Percentiles rank a stretch among this genome's conserved stretches.
Conservation (phyloP, 1,140 invertebrate genomes). For the Formica selysi region DNA sequence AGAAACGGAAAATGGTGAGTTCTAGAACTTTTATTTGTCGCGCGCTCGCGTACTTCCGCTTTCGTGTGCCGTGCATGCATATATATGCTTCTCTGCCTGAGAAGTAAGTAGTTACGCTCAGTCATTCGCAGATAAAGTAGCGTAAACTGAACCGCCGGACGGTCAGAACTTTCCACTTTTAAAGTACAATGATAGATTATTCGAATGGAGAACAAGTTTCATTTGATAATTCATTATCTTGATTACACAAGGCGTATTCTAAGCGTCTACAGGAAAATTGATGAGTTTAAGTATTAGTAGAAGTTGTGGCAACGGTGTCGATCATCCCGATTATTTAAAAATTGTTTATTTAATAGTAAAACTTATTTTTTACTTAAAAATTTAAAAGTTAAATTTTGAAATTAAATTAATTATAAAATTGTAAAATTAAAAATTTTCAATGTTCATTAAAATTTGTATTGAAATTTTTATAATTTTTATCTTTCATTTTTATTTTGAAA, state of each 20-base stretch:
- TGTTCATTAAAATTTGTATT: no score
- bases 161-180: conserved; percentile 29
- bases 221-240: conserved; percentile 48
- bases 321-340: conserved; percentile 6
- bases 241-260: conserved; percentile 40
- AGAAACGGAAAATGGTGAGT: conserved; percentile 46
- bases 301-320: not conserved
- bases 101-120: conserved; percentile 47
- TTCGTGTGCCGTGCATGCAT: not conserved
- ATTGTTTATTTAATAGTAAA: conserved; percentile 5
- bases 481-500: not conserved
- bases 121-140: conserved; percentile 57
- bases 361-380: not conserved
- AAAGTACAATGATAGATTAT: conserved; percentile 42
- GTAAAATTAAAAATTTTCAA: no score
- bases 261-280: conserved; percentile 46
- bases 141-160: conserved; percentile 20
- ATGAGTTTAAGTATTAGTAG: conserved; percentile 31
- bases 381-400: no score
- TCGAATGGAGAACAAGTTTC: conserved; percentile 42
- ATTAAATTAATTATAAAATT: no score
- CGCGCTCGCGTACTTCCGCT: conserved; percentile 5
- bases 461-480: not conserved
- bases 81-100: no score
- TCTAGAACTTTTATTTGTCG: conserved; percentile 53